Base-by-base conservation (phyloP, 1,140 invertebrate genomes). In the Apis laboriosa region DNA sequence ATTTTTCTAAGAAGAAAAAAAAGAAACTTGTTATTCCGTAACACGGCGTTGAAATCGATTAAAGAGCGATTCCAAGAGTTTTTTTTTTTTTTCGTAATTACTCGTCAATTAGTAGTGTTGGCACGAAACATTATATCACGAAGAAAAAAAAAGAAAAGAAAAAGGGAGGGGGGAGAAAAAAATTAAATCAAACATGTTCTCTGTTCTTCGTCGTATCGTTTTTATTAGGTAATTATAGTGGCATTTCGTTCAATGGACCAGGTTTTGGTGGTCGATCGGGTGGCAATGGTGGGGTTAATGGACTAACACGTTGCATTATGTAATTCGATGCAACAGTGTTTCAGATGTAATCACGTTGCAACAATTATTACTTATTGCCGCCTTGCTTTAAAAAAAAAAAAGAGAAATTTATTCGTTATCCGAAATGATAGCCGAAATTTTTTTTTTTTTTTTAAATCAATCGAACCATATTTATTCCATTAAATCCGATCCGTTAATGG, bases 251-350 rank as follows among this genome's bases (percentile, higher is more conserved):
- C 17, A 73, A 73, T 58, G 53, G 28, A 28, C 15, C 71, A 21
- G 71, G 71, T 73, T 73, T 58, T 73, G 17, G 55, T 21, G 43
- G 53, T 58, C 17, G 11, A 73, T 55, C 24, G 28, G n/a, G 28
- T 73, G 70, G 34, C 28, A 51, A 28, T 51, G 49, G 49, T 7
- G 28, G 17, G 55, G 28, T 58, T 73, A 73, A 73, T 73, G 19
- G 34, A 28, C 53, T 73, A 73, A 58, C 71, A 15, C n/a, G 13
- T 73, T 56, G 71, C 71, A 73, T 73, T 73, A 73, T 73, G 28
- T 73, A 34, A 73, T 73, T 73, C 21, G 13, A 73, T 73, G 71
- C 24, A 58, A 28, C 24, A 58, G 71, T 73, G 34, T 56, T 58
- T 43, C 24, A 34, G 9, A 13, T 58, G 34, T 43, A 73, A 55